Evolutionary conservation across 2,113 vertebrate species (phyloP).

Genomic region (Sphyrna mokarran): DNA sequence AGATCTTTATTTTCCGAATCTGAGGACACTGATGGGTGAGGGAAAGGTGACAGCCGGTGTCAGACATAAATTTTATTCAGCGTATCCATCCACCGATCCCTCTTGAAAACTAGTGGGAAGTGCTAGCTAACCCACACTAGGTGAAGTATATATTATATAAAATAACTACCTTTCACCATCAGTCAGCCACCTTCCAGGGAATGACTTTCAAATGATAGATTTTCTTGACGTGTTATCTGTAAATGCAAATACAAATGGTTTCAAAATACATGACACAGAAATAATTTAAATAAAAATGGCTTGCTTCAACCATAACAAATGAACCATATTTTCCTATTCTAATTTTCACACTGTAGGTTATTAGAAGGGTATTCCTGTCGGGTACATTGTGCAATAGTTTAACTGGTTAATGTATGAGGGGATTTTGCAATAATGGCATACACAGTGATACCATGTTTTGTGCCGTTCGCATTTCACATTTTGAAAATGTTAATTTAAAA

Average conservation of each 20-base stretch:
- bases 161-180: slow-evolving; percentile 25
- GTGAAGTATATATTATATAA: slow-evolving; percentile 28
- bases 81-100: background rate
- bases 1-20: slow-evolving; percentile 23
- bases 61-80: slow-evolving; percentile 24
- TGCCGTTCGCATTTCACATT: no score
- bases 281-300: slow-evolving; percentile 10
- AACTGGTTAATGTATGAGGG: background rate
- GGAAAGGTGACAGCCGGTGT: slow-evolving; percentile 35
- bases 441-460: background rate
- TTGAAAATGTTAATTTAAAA: background rate
- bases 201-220: slow-evolving; percentile 32
- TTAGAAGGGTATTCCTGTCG: background rate
- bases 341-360: background rate
- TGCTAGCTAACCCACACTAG: background rate
- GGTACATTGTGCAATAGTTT: background rate
- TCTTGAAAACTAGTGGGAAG: slow-evolving; percentile 13
- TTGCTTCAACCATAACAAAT: slow-evolving; percentile 26
- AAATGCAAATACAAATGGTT: slow-evolving; percentile 32
- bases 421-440: background rate
- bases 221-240: slow-evolving; percentile 18
- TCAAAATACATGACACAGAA: slow-evolving; percentile 22
- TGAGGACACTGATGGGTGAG: slow-evolving; percentile 27
- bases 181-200: slow-evolving; percentile 13
- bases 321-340: background rate